A percentile compares a stretch with the other conserved stretches of the same genome.
phyloP scores from a whole-genome alignment of 2,888 invertebrate genomes.

The Caenorhabditis virilis region DNA sequence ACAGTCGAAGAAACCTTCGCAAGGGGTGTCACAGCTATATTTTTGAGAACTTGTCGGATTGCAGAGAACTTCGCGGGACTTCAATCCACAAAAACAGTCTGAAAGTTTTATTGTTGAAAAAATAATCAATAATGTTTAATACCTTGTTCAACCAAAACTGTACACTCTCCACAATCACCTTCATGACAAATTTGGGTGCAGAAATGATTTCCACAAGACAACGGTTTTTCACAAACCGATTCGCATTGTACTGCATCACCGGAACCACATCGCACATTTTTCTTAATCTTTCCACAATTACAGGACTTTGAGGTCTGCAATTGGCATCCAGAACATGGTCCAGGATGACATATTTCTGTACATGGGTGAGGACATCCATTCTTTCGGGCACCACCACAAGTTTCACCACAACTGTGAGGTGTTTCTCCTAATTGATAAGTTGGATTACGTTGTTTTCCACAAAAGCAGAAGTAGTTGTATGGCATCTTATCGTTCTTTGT shows the following conservation, averaged over 20 bases:
- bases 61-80: slow-evolving; percentile 75
- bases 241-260: slow-evolving; percentile 74
- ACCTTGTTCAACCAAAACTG: slow-evolving; percentile 77
- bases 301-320: slow-evolving; percentile 57
- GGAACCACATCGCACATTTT: slow-evolving; percentile 53
- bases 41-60: slow-evolving; percentile 72
- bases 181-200: slow-evolving; percentile 81
- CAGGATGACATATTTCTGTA: slow-evolving; percentile 82
- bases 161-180: slow-evolving; percentile 80
- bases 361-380: slow-evolving; percentile 68
- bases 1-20: slow-evolving; percentile 68
- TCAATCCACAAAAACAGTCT: slow-evolving; percentile 79
- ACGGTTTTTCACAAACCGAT: slow-evolving; percentile 77
- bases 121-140: not conserved
- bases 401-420: slow-evolving; percentile 89
- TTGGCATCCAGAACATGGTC: slow-evolving; percentile 88
- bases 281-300: slow-evolving; percentile 67
- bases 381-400: slow-evolving; percentile 77
- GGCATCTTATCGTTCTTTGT: slow-evolving; percentile 78
- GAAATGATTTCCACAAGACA: slow-evolving; percentile 81
- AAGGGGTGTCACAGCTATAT: slow-evolving; percentile 16
- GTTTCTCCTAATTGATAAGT: slow-evolving; percentile 75
- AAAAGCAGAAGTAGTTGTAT: slow-evolving; percentile 85
- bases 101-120: slow-evolving; percentile 25
- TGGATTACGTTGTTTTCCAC: slow-evolving; percentile 81